Conservation (phyloP, 35 echinoderm and acorn worm genomes). For the Apostichopus japonicus region DNA sequence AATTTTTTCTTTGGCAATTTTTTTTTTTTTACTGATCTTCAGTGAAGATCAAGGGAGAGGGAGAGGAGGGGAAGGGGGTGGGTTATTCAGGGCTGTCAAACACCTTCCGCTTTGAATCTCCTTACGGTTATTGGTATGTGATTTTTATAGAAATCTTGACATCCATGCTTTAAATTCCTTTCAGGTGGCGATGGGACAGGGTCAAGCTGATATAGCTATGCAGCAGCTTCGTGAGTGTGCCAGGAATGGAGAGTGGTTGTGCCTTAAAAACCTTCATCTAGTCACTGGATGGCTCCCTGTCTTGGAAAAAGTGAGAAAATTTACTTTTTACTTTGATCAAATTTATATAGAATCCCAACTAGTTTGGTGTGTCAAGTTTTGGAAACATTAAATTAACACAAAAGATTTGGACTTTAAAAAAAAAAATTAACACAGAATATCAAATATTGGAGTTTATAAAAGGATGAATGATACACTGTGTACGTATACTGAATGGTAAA, state of each 20-base stretch:
- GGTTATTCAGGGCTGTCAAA: no score
- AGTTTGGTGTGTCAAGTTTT: not conserved
- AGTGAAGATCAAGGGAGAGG: no score
- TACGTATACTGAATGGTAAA: no score
- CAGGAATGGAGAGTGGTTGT: conserved; percentile 96
- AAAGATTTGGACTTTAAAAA: no score
- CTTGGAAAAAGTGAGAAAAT: conserved; percentile 83
- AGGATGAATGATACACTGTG: no score
- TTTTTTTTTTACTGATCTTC: no score
- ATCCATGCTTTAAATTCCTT: not conserved
- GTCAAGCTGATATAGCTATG: conserved; percentile 97
- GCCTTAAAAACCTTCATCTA: conserved; percentile 96
- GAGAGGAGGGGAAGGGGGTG: no score
- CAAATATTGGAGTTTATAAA: no score
- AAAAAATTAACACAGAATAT: no score
- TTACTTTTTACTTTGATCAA: not conserved
- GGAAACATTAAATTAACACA: not conserved
- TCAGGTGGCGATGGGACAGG: conserved; percentile 99
- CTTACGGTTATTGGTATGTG: no score
- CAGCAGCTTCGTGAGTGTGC: conserved; percentile 90
- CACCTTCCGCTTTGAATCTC: no score
- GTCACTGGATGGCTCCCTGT: conserved; percentile 95
- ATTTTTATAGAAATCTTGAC: not conserved
- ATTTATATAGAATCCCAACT: not conserved
- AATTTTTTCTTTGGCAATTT: no score